Evolutionary conservation across 2,113 vertebrate species (phyloP).

Genomic region (Elephantulus edwardii): DNA sequence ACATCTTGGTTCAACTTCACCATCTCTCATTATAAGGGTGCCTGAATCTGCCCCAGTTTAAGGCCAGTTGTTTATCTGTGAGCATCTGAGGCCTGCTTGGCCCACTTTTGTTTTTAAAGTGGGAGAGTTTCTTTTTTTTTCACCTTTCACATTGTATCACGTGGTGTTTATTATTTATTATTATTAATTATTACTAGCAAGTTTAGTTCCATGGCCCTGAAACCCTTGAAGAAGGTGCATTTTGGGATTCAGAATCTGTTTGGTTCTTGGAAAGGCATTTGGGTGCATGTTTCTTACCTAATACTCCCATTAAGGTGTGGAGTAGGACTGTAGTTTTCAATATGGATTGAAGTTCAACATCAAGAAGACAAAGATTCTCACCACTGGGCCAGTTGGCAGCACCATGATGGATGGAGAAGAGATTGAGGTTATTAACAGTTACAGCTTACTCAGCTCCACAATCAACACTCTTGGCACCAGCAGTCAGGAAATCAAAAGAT

Average conservation of each 20-base stretch:
- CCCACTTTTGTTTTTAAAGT: neutral
- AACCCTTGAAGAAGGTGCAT: neutral
- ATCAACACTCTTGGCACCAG: too few species aligned
- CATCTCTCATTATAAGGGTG: too few species aligned
- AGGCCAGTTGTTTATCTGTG: neutral
- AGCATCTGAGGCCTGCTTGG: neutral
- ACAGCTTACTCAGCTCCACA: too few species aligned
- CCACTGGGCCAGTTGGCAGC: too few species aligned
- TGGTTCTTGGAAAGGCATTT: neutral
- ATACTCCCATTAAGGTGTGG: neutral
- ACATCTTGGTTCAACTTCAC: too few species aligned
- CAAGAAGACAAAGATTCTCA: too few species aligned
- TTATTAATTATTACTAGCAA: neutral
- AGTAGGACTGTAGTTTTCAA: neutral
- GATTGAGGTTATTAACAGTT: too few species aligned
- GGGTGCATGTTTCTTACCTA: neutral
- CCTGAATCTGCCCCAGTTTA: neutral
- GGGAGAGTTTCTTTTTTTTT: constrained; percentile 11
- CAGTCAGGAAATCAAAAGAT: too few species aligned
- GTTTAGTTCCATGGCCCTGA: neutral
- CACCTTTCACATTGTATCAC: neutral
- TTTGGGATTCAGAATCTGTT: constrained; percentile 9
- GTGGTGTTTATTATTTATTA: constrained; percentile 36
- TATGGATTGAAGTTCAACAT: too few species aligned
- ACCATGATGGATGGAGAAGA: too few species aligned